phyloP scores from a whole-genome alignment of 2,797 vertebrate genomes.

The Malacoctenus gilli region DNA sequence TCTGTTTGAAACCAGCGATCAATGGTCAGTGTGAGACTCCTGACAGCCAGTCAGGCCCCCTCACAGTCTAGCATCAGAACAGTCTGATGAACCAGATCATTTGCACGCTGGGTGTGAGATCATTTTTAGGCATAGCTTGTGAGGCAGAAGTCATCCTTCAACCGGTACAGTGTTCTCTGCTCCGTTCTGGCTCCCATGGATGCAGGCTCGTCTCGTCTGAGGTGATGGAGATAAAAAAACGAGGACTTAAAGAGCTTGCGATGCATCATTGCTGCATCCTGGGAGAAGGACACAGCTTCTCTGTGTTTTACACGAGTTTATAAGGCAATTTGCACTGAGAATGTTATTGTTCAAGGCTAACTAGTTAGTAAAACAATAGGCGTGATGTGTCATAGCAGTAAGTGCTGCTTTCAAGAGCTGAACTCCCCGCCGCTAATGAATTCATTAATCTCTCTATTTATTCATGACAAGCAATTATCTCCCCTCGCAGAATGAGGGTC shows the following conservation, averaged over 20 bases:
- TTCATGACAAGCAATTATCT: slow-evolving; percentile 80
- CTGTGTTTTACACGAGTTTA: slow-evolving; percentile 50
- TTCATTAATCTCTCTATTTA: slow-evolving; percentile 83
- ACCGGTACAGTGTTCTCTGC: too few relatives aligned
- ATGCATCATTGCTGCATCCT: slow-evolving; percentile 83
- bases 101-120: too few relatives aligned
- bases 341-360: slow-evolving; percentile 79
- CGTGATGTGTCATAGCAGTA: slow-evolving; percentile 75
- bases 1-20: too few relatives aligned
- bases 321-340: slow-evolving; percentile 70
- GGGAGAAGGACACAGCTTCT: slow-evolving; percentile 75
- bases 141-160: too few relatives aligned
- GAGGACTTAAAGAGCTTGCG: slow-evolving; percentile 78
- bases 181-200: too few relatives aligned
- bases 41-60: too few relatives aligned
- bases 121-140: too few relatives aligned
- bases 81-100: too few relatives aligned
- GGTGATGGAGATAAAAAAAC: slow-evolving; percentile 95
- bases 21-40: too few relatives aligned
- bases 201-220: too few relatives aligned
- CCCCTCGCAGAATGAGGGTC: slow-evolving; percentile 66
- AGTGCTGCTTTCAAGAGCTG: slow-evolving; percentile 70
- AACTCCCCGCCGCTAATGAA: slow-evolving; percentile 76
- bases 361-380: slow-evolving; percentile 77
- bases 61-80: too few relatives aligned